These are phyloP conservation scores for Drosophila pachea DNA, from an alignment of 1,140 invertebrate genomes.

Conservation along the genomic window DNA sequence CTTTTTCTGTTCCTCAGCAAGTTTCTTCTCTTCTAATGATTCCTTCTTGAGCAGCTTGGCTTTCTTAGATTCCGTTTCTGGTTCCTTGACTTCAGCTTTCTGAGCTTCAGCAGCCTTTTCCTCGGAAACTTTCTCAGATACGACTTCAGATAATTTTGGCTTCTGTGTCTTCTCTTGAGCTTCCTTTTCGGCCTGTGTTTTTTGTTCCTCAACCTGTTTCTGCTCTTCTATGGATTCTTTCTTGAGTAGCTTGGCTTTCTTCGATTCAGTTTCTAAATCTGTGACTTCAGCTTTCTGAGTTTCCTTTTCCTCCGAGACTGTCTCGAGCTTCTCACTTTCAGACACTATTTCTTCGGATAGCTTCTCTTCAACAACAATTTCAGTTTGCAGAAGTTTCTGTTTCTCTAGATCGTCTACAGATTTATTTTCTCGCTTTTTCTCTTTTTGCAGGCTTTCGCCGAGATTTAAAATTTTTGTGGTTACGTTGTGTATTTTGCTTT, in stretches of 20 bases:
- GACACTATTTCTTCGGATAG: conserved; percentile 25
- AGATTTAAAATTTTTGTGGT: neutral
- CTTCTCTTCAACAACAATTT: neutral
- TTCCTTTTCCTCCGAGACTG: conserved; percentile 15
- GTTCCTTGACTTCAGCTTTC: neutral
- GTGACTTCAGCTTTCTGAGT: conserved; percentile 12
- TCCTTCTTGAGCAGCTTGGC: conserved; percentile 1
- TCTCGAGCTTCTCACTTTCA: conserved; percentile 25
- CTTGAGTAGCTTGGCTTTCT: conserved; percentile 28
- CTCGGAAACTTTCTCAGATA: conserved; percentile 21
- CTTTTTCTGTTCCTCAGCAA: neutral
- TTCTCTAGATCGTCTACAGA: no score
- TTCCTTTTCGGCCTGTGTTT: conserved; percentile 21
- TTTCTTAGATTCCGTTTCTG: conserved; percentile 34
- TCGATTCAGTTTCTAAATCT: neutral
- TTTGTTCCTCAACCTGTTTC: conserved; percentile 16
- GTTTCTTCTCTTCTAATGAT: neutral
- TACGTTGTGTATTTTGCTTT: neutral
- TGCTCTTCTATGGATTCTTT: conserved; percentile 33
- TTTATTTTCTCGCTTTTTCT: neutral
- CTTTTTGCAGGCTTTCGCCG: neutral
- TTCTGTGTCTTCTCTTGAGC: conserved; percentile 16
- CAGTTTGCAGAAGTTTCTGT: neutral
- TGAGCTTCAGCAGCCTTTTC: conserved; percentile 1
- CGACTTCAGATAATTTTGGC: conserved; percentile 38